These are phyloP conservation scores for Lampropteryx suffumata DNA, from an alignment of 2,888 invertebrate species.

Conservation along the genomic window DNA sequence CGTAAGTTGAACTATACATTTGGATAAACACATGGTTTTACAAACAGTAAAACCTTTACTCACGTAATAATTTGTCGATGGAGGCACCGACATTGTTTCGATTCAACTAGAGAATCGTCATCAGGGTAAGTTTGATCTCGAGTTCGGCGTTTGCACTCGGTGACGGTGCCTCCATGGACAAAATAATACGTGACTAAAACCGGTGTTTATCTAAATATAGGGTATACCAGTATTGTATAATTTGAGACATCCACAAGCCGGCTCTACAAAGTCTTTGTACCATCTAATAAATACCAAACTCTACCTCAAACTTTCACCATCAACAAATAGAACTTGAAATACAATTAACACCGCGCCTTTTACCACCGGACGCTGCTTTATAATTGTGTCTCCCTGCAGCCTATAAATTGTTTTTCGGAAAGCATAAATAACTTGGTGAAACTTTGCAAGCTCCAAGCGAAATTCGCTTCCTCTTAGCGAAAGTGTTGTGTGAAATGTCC, in stretches of 20 bases:
- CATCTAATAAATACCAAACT: constrained; percentile 8
- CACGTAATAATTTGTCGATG: too few species aligned
- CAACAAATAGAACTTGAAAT: constrained; percentile 13
- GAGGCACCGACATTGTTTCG: too few species aligned
- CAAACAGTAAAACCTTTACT: too few species aligned
- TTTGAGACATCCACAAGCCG: background rate
- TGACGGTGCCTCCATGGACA: too few species aligned
- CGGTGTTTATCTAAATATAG: too few species aligned
- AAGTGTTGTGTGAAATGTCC: too few species aligned
- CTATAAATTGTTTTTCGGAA: constrained; percentile 40
- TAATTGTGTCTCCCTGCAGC: constrained; percentile 31
- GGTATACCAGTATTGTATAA: background rate
- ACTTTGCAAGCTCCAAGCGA: constrained; percentile 30
- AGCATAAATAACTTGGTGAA: constrained; percentile 35
- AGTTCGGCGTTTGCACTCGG: too few species aligned
- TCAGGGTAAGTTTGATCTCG: too few species aligned
- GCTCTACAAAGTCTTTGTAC: background rate
- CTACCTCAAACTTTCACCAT: constrained; percentile 12
- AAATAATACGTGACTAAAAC: too few species aligned
- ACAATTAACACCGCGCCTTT: constrained; percentile 19
- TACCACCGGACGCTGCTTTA: constrained; percentile 25
- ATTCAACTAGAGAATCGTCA: too few species aligned
- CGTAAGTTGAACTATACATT: too few species aligned
- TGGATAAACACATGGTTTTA: too few species aligned
- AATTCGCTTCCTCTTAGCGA: constrained; percentile 27